Conservation (phyloP, 2,113 vertebrate species). For the Macquaria australasica region DNA sequence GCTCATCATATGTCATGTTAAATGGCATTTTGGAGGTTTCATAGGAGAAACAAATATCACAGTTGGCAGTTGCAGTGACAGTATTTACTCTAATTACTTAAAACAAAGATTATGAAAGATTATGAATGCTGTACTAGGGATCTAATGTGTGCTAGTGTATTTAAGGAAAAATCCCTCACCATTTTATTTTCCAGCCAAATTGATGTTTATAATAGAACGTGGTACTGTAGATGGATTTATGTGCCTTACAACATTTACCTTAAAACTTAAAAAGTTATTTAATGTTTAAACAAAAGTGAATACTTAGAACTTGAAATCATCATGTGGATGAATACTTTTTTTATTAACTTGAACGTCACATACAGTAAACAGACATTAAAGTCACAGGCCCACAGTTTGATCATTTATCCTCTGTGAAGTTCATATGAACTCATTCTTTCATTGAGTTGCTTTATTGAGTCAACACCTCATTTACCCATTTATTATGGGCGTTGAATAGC, state of each 20-base stretch:
- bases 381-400: constrained; percentile 35
- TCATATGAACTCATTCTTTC: constrained; percentile 26
- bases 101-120: not conserved
- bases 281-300: constrained; percentile 14
- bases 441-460: constrained; percentile 30
- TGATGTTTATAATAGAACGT: not conserved
- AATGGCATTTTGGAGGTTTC: not conserved
- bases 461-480: constrained; percentile 37
- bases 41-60: not conserved
- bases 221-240: not conserved
- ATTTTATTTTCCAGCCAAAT: not conserved
- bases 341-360: constrained; percentile 64
- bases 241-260: not conserved
- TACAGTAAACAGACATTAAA: constrained; percentile 63
- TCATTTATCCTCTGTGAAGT: constrained; percentile 19
- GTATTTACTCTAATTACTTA: not conserved
- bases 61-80: not conserved
- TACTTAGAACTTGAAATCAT: constrained; percentile 27
- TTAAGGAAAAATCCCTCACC: not conserved
- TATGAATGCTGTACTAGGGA: not conserved
- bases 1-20: constrained; percentile 28
- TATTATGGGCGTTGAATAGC: constrained; percentile 27
- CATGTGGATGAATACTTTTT: constrained; percentile 41
- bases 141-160: not conserved
- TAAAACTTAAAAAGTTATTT: not conserved